These are phyloP conservation scores for Aphidius gifuensis DNA, from an alignment of 1,140 invertebrate genomes.

Conservation along the genomic window DNA sequence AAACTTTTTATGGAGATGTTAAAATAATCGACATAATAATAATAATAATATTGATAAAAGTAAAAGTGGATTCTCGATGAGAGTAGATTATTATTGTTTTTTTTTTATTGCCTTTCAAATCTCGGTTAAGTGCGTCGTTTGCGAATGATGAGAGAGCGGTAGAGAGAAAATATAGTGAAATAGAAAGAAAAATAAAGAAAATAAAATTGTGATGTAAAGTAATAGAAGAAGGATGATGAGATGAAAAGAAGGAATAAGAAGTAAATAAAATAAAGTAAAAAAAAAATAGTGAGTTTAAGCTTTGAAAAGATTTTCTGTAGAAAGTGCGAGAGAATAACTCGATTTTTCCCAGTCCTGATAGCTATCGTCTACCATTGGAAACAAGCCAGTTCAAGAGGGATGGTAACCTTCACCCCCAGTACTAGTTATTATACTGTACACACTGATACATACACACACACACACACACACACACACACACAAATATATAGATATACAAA, in stretches of 20 bases:
- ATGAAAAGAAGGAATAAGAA: too few species aligned
- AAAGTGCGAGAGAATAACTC: background rate
- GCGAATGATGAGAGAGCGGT: background rate
- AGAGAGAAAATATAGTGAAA: too few species aligned
- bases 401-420: slow-evolving; percentile 16
- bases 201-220: too few species aligned
- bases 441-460: background rate
- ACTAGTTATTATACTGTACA: background rate
- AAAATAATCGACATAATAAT: too few species aligned
- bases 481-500: background rate
- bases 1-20: too few species aligned
- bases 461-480: background rate
- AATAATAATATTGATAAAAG: background rate
- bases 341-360: background rate
- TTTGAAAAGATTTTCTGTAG: background rate
- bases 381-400: slow-evolving; percentile 11
- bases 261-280: background rate
- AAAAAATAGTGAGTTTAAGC: background rate
- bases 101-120: slow-evolving; percentile 4
- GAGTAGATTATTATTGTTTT: background rate
- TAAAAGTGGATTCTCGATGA: slow-evolving; percentile 1
- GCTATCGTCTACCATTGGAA: slow-evolving; percentile 9
- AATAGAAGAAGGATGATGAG: too few species aligned
- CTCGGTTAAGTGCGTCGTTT: slow-evolving; percentile 3
- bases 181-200: too few species aligned